Conservation (phyloP, 1,140 invertebrate species). For the Drosophila trapezifrons region DNA sequence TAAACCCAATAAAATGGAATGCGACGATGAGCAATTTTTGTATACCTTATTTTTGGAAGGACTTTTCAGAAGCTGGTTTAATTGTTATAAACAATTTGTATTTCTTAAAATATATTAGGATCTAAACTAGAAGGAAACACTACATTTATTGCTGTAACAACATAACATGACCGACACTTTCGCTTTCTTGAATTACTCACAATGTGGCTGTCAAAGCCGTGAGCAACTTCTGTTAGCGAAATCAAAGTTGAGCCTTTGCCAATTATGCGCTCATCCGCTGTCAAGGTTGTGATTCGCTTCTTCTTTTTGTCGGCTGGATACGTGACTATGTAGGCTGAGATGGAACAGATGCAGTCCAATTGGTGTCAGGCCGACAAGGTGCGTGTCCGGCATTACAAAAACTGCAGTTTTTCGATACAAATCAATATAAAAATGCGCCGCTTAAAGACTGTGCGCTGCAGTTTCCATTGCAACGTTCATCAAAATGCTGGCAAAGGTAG, state of each 20-base stretch:
- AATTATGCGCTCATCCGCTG: conserved; percentile 62
- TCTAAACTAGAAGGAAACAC: neutral
- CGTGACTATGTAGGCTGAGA: conserved; percentile 68
- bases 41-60: no score
- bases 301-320: conserved; percentile 50
- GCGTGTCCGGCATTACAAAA: conserved; percentile 55
- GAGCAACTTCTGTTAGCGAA: neutral
- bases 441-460: conserved; percentile 36
- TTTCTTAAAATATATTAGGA: no score
- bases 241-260: conserved; percentile 59
- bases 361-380: conserved; percentile 45
- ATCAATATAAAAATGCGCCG: conserved; percentile 66
- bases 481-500: conserved; percentile 66
- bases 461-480: conserved; percentile 43
- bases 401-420: conserved; percentile 13
- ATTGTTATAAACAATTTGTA: no score
- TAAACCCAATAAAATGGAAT: no score
- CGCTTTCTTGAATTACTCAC: conserved; percentile 1
- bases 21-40: no score
- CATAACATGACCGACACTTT: neutral
- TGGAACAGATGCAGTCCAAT: conserved; percentile 60
- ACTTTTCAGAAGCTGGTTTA: no score
- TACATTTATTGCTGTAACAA: no score
- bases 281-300: conserved; percentile 57
- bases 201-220: neutral